These are phyloP conservation scores for Pteria penguin DNA, from an alignment of 2,888 invertebrate species.

Conservation along the genomic window DNA sequence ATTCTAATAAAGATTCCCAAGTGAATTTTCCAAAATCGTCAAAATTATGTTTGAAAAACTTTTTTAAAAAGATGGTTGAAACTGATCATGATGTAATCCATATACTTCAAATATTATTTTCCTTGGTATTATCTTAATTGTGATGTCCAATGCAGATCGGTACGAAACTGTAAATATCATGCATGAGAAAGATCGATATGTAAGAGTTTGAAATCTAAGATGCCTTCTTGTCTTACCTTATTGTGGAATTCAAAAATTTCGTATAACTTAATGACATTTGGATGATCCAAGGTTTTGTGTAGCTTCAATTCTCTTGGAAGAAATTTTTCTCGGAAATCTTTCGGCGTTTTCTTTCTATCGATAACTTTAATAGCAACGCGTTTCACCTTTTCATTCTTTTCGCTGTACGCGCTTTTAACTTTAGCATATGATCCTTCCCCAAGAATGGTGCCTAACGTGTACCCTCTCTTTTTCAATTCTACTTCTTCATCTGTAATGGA, in stretches of 20 bases:
- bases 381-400: conserved; percentile 60
- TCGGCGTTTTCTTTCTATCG: conserved; percentile 85
- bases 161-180: background rate
- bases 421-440: conserved; percentile 79
- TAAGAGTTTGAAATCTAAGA: background rate
- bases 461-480: conserved; percentile 80
- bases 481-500: conserved; percentile 72
- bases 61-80: no score
- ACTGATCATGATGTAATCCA: no score
- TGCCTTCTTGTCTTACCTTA: no score
- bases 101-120: no score
- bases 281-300: conserved; percentile 87
- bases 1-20: no score
- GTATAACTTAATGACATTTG: conserved; percentile 88
- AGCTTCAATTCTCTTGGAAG: conserved; percentile 91
- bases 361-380: conserved; percentile 85
- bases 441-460: conserved; percentile 80
- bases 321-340: conserved; percentile 89
- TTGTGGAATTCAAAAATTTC: conserved; percentile 88
- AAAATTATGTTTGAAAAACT: no score
- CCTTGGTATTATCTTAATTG: no score
- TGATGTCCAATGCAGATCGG: no score
- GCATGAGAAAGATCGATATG: background rate
- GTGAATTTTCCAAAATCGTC: no score
- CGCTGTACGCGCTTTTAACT: conserved; percentile 87